Base-by-base conservation (phyloP, 2,797 vertebrate genomes). In the Gymnocypris eckloni region DNA sequence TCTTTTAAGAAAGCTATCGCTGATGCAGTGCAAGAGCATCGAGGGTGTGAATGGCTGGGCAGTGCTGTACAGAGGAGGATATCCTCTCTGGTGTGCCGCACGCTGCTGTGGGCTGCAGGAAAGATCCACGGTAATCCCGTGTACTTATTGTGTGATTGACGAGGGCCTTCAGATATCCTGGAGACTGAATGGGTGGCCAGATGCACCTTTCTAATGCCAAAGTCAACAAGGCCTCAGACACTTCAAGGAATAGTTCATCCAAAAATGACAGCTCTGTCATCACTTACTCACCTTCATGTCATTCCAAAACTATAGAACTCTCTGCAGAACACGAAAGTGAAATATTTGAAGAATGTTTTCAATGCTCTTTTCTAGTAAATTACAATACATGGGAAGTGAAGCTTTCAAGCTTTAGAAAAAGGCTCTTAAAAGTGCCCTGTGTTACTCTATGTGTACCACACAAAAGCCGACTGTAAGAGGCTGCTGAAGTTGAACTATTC, bases 81-180 rank as follows among this genome's bases (percentile, higher is more conserved):
- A 85, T 88, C 75, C 69, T 75, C 66, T 56, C 52, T 72, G 71
- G 56, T 76, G 37, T 86, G 79, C 43, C 20, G 71, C 16, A 59
- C 73, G 10, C 45, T 28, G 8, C 73, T 3, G 11, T 25, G 22
- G 54, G 81, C 66, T 72, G 64, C 52, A n/a, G 66, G 75, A 59
- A 75, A 86, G 72, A 83, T 90, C 72, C 72, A 25, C 28, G 10
- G 45, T 88, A 90, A 88, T 90, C 80, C 70, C 66, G 43, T 88
- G 67, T 79, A 85, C 76, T 88, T 88, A 87, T 85, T 64, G 67
- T 81, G 70, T 75, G 84, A 86, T 71, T 64, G 77, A 83, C 72
- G 79, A 86, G 84, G 25, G 81, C 86, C 83, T 87, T 82, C 81
- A 56, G 83, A 79, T 64, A 73, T 79, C 81, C 41, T 79, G 56